A percentile compares a stretch with the other conserved stretches of the same genome.
phyloP scores from a whole-genome alignment of 1,140 invertebrate genomes.

The Drosophila lowei region DNA sequence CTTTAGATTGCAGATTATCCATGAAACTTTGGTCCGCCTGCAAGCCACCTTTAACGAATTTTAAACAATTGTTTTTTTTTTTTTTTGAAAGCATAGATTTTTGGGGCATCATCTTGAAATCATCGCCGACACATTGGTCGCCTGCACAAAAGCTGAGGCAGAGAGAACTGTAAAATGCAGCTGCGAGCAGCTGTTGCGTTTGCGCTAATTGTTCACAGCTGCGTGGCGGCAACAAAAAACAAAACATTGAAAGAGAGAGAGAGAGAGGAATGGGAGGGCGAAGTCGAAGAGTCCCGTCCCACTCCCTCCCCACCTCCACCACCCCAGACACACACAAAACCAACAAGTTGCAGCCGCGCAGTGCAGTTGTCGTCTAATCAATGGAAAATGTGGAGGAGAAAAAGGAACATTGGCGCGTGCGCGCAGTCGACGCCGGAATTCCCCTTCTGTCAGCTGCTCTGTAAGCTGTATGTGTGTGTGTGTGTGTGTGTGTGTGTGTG shows the following conservation, averaged over 20 bases:
- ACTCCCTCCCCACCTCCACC: not conserved
- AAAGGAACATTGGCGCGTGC: conserved; percentile 60
- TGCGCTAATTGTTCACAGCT: conserved; percentile 76
- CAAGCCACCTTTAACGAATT: not conserved
- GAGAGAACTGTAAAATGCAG: conserved; percentile 8
- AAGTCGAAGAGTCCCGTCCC: not conserved
- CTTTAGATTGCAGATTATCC: not conserved
- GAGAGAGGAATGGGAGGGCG: no score
- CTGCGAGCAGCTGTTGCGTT: conserved; percentile 47
- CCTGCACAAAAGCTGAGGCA: not conserved
- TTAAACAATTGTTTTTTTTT: conserved; percentile 9
- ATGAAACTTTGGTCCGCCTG: no score
- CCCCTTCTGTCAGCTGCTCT: conserved; percentile 43
- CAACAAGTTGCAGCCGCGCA: conserved; percentile 37
- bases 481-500: conserved; percentile 6
- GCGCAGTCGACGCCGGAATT: conserved; percentile 37
- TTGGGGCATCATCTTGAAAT: no score
- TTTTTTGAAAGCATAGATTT: no score
- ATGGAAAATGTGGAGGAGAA: conserved; percentile 1
- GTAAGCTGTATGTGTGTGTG: conserved; percentile 8
- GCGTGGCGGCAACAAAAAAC: conserved; percentile 51
- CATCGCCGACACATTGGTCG: conserved; percentile 1
- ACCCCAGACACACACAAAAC: conserved; percentile 11
- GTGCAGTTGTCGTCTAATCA: conserved; percentile 6
- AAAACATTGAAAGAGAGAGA: conserved; percentile 7